Conservation (phyloP, 2,888 invertebrate genomes). For the Oscheius sp. region DNA sequence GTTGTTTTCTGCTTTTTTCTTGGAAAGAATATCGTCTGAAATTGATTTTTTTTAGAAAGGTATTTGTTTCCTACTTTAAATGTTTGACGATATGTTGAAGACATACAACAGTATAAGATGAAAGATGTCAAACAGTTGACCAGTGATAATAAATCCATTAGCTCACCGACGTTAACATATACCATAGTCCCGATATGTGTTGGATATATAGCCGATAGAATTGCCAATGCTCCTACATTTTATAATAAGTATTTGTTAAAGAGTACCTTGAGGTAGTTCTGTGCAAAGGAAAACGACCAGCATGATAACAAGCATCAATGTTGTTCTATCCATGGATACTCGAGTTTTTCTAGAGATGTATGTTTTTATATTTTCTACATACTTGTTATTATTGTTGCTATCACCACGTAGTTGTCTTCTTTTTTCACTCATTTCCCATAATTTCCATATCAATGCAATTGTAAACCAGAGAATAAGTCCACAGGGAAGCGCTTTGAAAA, state of each 20-base stretch:
- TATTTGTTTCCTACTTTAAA: slow-evolving; percentile 30
- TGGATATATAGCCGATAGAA: slow-evolving; percentile 60
- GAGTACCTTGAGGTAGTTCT: slow-evolving; percentile 57
- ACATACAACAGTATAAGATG: slow-evolving; percentile 58
- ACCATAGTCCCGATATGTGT: slow-evolving; percentile 59
- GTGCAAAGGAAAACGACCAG: slow-evolving; percentile 57
- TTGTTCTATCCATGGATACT: slow-evolving; percentile 50
- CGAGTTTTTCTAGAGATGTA: neutral
- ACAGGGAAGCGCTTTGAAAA: slow-evolving; percentile 66
- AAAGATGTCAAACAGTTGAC: slow-evolving; percentile 60
- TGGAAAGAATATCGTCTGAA: slow-evolving; percentile 9
- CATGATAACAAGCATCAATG: slow-evolving; percentile 61
- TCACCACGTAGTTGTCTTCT: slow-evolving; percentile 47
- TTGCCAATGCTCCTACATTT: slow-evolving; percentile 49
- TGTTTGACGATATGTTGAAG: slow-evolving; percentile 54
- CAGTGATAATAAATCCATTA: slow-evolving; percentile 58
- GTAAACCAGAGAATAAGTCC: slow-evolving; percentile 58
- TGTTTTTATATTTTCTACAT: neutral
- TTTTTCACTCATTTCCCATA: slow-evolving; percentile 57
- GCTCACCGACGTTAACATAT: slow-evolving; percentile 58
- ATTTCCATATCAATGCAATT: slow-evolving; percentile 55
- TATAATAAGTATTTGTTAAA: neutral
- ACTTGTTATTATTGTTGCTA: slow-evolving; percentile 31
- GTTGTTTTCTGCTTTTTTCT: slow-evolving; percentile 6
- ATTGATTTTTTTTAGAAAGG: neutral